Conservation (phyloP, 2,797 vertebrate species). For the Cyclura pinguis region DNA sequence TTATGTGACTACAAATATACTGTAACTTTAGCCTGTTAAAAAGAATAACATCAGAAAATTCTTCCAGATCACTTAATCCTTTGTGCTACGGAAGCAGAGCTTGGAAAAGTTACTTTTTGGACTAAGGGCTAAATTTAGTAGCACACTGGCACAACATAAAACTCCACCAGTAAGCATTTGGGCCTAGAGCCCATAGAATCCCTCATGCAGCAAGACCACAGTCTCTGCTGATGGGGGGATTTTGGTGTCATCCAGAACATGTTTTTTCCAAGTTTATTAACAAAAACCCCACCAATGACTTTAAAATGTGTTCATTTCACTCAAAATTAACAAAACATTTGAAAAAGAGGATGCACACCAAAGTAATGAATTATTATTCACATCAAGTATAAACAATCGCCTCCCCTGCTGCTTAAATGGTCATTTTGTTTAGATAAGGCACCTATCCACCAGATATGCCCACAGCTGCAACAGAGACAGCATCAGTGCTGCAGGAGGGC, state of each 20-base stretch:
- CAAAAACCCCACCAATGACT: neutral
- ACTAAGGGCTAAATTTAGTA: neutral
- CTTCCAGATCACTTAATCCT: neutral
- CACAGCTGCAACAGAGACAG: too few relatives aligned
- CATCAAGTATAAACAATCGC: constrained; percentile 48
- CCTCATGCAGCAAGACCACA: too few relatives aligned
- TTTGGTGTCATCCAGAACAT: too few relatives aligned
- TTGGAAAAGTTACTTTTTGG: too few relatives aligned
- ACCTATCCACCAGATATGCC: constrained; percentile 65
- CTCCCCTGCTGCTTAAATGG: constrained; percentile 83
- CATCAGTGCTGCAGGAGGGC: too few relatives aligned
- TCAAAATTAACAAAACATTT: neutral
- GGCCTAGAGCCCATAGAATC: too few relatives aligned
- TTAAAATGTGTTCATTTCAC: neutral
- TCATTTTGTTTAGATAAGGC: constrained; percentile 77
- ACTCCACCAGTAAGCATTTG: too few relatives aligned
- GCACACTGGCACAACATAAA: too few relatives aligned
- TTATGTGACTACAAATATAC: neutral
- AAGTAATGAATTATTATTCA: neutral
- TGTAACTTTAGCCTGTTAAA: neutral
- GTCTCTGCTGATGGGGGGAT: too few relatives aligned
- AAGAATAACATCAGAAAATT: neutral
- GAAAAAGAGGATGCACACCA: neutral
- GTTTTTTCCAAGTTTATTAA: neutral
- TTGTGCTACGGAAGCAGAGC: neutral